Base-by-base conservation (phyloP, 1,140 invertebrate species). In the Drosophila kikkawai region DNA sequence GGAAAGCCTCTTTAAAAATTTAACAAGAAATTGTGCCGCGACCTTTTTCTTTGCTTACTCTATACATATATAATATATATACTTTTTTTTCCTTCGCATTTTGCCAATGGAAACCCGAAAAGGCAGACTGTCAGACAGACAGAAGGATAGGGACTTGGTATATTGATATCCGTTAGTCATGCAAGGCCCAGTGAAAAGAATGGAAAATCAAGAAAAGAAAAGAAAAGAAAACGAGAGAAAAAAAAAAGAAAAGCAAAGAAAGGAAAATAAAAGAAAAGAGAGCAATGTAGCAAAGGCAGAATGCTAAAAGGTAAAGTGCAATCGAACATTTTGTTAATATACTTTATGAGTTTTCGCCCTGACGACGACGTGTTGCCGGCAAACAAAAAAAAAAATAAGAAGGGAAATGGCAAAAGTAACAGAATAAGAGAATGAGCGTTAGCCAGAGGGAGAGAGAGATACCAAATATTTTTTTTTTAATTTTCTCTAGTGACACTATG, bases 301-400 rank as follows among this genome's bases (percentile, higher is more conserved):
- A 59, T 42, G 57, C 65, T 65, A 61, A 77, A 69, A 83, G 80
- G 65, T 87, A 87, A 83, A 87, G 85, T 87, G 84, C 84, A 87
- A 84, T 87, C 74, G 74, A 87, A 88, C 77, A 84, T 87, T 88
- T 87, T 80, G 68, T 88, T 86, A 79, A 87, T 86, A 79, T 82
- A 85, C 75, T 86, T 86, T 82, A 86, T 82, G 83, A 86, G 79
- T 82, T 79, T 85, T 82, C 57, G 55, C 59, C 69, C 55, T 69
- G 77, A 36, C 53, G 42, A 78, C 71, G 80, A 86, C 80, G 76
- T 87, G 83, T 83, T 83, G 80, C 77, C 74, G 37, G 22, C 48
- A 39, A 59, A 73, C 4, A 42, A 41, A 39, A 22, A 68, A 32
- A 17, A 26, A 17, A 37, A 19, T 2, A 22, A 32, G 39, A 39